These are phyloP conservation scores for Xiphophorus maculatus DNA, from an alignment of 2,113 vertebrate genomes.

Conservation along the genomic window DNA sequence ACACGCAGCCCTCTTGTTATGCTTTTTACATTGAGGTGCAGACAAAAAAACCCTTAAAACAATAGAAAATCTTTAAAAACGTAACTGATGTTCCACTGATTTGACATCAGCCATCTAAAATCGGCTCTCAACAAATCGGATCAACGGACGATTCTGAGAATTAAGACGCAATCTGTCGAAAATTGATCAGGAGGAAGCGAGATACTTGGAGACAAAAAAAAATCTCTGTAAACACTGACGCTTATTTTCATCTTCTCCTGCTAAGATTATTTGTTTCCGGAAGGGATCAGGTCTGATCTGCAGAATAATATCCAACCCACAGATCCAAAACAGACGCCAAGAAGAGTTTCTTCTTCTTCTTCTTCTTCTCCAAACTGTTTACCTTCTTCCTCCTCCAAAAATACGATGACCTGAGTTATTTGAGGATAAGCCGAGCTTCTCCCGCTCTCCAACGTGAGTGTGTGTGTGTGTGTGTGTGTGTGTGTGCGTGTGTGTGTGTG, in stretches of 20 bases:
- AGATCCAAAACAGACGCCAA: constrained; percentile 4
- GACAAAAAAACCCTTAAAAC: neutral
- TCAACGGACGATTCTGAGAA: constrained; percentile 50
- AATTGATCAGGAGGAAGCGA: constrained; percentile 48
- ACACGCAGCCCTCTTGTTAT: neutral
- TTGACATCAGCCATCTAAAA: constrained; percentile 12
- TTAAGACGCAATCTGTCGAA: constrained; percentile 49
- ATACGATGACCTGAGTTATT: constrained; percentile 47
- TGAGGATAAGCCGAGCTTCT: constrained; percentile 33
- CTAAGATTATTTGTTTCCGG: constrained; percentile 24
- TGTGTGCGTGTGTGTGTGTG: constrained; percentile 12
- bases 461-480: constrained; percentile 6
- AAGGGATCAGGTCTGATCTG: constrained; percentile 29
- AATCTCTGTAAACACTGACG: neutral
- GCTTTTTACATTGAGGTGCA: neutral
- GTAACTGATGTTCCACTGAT: constrained; percentile 18
- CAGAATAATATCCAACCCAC: constrained; percentile 11
- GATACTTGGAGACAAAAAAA: constrained; percentile 24
- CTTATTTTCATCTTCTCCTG: constrained; percentile 24
- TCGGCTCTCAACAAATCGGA: constrained; percentile 54
- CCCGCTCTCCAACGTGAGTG: constrained; percentile 5
- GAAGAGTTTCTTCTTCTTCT: neutral
- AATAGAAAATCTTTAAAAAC: neutral
- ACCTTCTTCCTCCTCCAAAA: constrained; percentile 28
- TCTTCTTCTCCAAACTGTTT: constrained; percentile 39